phyloP scores from a whole-genome alignment of 2,113 vertebrate species.

The Sturnira hondurensis region DNA sequence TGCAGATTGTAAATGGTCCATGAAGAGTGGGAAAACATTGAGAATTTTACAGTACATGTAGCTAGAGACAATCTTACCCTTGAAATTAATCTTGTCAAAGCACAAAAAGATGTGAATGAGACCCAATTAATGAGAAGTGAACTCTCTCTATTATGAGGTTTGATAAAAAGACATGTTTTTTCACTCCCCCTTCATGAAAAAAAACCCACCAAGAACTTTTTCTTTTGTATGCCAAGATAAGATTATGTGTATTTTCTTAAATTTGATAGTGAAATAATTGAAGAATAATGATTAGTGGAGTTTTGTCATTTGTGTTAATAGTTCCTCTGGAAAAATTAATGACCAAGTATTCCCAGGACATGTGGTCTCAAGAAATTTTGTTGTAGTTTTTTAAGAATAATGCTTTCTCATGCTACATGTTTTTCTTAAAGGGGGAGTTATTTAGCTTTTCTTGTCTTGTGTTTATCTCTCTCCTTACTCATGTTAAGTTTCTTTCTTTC shows the following conservation, averaged over 20 bases:
- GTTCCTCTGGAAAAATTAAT: not conserved
- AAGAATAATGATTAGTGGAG: not conserved
- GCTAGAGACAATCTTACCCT: not conserved
- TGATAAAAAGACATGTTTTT: not conserved
- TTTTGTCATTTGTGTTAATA: not conserved
- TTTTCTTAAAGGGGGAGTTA: constrained; percentile 15
- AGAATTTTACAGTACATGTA: not conserved
- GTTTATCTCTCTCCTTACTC: not conserved
- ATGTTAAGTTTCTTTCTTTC: not conserved
- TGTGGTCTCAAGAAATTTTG: not conserved
- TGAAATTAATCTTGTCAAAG: not conserved
- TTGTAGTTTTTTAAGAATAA: not conserved
- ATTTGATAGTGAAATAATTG: not conserved
- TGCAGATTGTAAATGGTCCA: constrained; percentile 15
- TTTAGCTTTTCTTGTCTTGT: not conserved
- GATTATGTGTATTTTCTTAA: not conserved
- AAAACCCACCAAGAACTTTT: not conserved
- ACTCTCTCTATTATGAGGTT: not conserved
- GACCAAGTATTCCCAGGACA: not conserved
- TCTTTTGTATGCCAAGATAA: not conserved
- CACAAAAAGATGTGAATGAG: not conserved
- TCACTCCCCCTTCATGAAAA: not conserved
- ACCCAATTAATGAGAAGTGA: not conserved
- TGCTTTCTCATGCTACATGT: not conserved
- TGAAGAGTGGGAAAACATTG: not conserved